Base-by-base conservation (phyloP, 2,888 invertebrate genomes). In the Anthrax anthrax region DNA sequence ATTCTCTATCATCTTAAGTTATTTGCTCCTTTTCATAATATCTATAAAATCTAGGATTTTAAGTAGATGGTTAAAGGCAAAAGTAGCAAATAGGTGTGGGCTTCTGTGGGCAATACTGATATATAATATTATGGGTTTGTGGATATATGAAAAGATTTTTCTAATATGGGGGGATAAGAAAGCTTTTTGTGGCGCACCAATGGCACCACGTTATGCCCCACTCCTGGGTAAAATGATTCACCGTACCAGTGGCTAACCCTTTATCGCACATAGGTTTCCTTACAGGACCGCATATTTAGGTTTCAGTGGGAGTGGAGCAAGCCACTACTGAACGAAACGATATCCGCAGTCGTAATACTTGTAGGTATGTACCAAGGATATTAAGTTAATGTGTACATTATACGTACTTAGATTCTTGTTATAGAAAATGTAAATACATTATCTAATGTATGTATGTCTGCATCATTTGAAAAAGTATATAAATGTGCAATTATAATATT, bases 221-320 rank as follows among this genome's bases (percentile, higher is more conserved):
- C 58, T 52, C 52, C 44, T 49, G 49, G 47, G 46, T 4, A 34
- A 49, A 49, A 51, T 47, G 47, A 49, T 51, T 49, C 49, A 51
- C 62, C 62, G 62, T 59, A 62, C 66, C 64, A 64, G 67, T 63
- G 68, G 68, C 68, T 68, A 67, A 68, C 68, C 68, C 67, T 67
- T 68, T 68, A 68, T 67, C 67, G 68, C 66, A 64, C 67, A 64
- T 66, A 62, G 58, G 67, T 67, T 68, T 68, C 68, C 68, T 68
- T 68, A 67, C 67, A 67, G 68, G 62, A 67, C 67, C 67, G 64
- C 67, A 68, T 67, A 67, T 67, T 67, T 67, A 64, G 67, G 68
- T 67, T 67, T 65, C 62, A 62, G 65, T 67, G 66, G 65, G 62
- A 62, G 60, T 59, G 57, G 50, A 59, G 56, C 56, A 59, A 59